phyloP scores from a whole-genome alignment of 1,140 invertebrate species.

The Coptotermes formosanus region DNA sequence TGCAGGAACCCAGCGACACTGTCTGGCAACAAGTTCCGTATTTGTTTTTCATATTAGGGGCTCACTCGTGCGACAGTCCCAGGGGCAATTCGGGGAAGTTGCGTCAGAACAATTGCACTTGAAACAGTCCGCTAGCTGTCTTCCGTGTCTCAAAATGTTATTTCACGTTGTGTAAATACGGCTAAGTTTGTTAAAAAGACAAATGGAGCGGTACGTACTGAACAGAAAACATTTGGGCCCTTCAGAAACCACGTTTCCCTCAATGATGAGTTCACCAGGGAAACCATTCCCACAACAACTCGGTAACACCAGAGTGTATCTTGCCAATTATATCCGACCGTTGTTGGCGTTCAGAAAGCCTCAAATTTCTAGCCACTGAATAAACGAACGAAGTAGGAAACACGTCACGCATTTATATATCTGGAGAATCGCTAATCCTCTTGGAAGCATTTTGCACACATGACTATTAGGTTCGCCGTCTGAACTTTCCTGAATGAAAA shows the following conservation, averaged over 20 bases:
- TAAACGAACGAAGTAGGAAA: not conserved
- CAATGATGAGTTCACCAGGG: not conserved
- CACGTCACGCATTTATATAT: not conserved
- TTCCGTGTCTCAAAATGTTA: not conserved
- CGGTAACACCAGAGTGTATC: too few species aligned
- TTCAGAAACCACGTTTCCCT: not conserved
- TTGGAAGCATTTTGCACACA: too few species aligned
- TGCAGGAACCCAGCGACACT: conserved; percentile 28
- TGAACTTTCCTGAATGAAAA: too few species aligned
- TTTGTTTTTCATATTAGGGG: not conserved
- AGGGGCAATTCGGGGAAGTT: not conserved
- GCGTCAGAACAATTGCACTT: not conserved
- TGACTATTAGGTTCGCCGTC: too few species aligned
- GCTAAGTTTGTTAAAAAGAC: not conserved
- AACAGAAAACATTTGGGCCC: not conserved
- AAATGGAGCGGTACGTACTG: not conserved
- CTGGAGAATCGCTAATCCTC: too few species aligned
- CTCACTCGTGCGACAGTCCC: not conserved
- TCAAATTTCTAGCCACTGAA: too few species aligned
- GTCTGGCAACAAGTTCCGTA: conserved; percentile 37
- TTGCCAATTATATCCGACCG: too few species aligned
- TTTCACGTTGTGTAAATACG: not conserved
- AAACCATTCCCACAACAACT: too few species aligned
- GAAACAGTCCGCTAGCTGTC: not conserved
- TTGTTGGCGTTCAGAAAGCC: too few species aligned